These are phyloP conservation scores for Argyrosomus regius DNA, from an alignment of 2,797 vertebrate species.

Conservation along the genomic window DNA sequence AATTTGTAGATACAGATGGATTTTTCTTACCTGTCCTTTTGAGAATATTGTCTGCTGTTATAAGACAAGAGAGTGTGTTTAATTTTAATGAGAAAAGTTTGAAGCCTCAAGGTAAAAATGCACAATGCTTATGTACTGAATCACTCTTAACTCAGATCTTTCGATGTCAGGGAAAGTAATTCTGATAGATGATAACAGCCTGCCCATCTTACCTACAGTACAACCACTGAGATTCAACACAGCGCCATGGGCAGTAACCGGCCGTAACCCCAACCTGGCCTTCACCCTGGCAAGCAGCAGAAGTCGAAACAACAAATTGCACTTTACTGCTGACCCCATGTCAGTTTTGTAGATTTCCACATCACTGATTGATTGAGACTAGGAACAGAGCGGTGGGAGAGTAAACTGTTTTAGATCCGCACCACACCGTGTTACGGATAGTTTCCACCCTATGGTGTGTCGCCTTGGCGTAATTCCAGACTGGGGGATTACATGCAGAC, in stretches of 20 bases:
- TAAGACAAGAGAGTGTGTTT: constrained; percentile 25
- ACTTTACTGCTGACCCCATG: constrained; percentile 42
- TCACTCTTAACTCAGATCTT: constrained; percentile 40
- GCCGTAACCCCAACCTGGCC: constrained; percentile 26
- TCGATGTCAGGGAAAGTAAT: constrained; percentile 50
- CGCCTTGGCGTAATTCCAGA: constrained; percentile 60
- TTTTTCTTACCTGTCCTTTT: constrained; percentile 38
- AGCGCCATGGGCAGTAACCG: not conserved
- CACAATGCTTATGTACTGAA: constrained; percentile 22
- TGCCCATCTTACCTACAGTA: constrained; percentile 21
- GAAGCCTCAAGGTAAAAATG: constrained; percentile 44
- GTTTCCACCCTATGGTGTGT: constrained; percentile 39
- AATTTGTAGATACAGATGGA: constrained; percentile 55
- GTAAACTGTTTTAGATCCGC: constrained; percentile 36
- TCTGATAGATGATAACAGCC: constrained; percentile 50
- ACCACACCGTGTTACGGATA: not conserved
- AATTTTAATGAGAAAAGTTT: constrained; percentile 51
- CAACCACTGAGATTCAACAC: constrained; percentile 26
- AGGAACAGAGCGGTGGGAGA: constrained; percentile 11
- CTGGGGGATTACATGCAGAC: constrained; percentile 68
- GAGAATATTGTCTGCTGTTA: constrained; percentile 37
- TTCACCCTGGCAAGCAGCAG: constrained; percentile 38
- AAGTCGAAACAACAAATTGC: constrained; percentile 34
- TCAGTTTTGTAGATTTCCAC: constrained; percentile 45
- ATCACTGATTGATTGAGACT: constrained; percentile 42